Evolutionary conservation across 2,888 invertebrate species (phyloP).

Genomic region (Epicampocera succincta): DNA sequence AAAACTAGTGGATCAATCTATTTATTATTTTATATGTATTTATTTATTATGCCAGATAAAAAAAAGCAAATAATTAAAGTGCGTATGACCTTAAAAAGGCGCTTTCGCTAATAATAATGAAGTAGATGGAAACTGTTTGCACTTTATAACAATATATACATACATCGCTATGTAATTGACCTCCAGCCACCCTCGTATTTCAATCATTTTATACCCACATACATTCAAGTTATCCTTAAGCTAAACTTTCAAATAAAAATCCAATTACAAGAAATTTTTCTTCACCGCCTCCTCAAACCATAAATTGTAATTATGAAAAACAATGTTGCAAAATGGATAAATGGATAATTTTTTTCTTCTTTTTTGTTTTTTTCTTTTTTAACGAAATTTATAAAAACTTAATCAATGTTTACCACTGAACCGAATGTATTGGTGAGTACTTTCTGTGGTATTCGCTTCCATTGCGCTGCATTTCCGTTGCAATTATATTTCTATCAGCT

Average conservation of each 20-base stretch:
- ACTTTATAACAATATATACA: too few relatives aligned
- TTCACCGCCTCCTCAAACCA: constrained; percentile 9
- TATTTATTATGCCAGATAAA: too few relatives aligned
- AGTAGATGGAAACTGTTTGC: too few relatives aligned
- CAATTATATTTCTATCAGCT: constrained; percentile 57
- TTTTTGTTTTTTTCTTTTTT: not conserved
- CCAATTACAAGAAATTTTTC: constrained; percentile 26
- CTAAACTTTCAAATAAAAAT: constrained; percentile 28
- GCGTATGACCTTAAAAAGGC: too few relatives aligned
- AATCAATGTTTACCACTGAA: constrained; percentile 1
- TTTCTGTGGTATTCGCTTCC: constrained; percentile 32
- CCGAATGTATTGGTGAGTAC: not conserved
- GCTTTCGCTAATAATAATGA: too few relatives aligned
- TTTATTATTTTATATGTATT: too few relatives aligned
- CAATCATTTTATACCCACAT: not conserved
- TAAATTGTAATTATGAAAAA: constrained; percentile 32
- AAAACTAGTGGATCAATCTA: too few relatives aligned
- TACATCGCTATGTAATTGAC: too few relatives aligned
- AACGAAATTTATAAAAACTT: constrained; percentile 24
- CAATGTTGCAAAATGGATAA: constrained; percentile 18
- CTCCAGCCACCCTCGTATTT: not conserved
- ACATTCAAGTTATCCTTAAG: not conserved
- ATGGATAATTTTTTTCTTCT: not conserved
- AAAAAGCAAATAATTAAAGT: too few relatives aligned
- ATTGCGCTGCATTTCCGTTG: constrained; percentile 52